Conservation (phyloP, 2,888 invertebrate genomes). For the Azorinus chamasolen region DNA sequence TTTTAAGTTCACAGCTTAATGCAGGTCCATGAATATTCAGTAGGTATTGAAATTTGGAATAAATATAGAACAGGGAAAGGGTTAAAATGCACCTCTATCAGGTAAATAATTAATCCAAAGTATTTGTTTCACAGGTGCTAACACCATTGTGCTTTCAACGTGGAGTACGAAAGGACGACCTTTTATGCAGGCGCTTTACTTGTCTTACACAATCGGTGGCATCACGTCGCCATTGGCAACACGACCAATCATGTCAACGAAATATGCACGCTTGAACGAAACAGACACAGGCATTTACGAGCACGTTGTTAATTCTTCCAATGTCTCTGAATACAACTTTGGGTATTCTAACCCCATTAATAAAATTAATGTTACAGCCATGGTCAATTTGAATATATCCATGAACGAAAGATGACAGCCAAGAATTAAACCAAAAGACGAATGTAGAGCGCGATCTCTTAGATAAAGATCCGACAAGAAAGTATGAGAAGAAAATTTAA, state of each 20-base stretch:
- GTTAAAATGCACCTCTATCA: too few relatives aligned
- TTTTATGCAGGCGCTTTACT: slow-evolving; percentile 55
- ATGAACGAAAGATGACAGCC: too few relatives aligned
- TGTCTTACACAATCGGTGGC: slow-evolving; percentile 50
- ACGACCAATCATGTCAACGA: slow-evolving; percentile 46
- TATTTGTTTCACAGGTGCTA: slow-evolving; percentile 38
- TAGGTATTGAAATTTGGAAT: too few relatives aligned
- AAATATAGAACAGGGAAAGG: too few relatives aligned
- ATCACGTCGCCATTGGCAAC: slow-evolving; percentile 50
- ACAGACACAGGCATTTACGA: neutral
- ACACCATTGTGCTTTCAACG: slow-evolving; percentile 52
- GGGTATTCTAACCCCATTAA: too few relatives aligned
- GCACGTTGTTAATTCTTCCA: neutral
- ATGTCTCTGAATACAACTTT: too few relatives aligned
- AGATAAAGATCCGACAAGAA: neutral
- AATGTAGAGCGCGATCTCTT: neutral
- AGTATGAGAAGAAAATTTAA: neutral
- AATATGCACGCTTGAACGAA: neutral
- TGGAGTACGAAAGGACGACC: slow-evolving; percentile 49
- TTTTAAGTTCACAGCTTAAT: too few relatives aligned
- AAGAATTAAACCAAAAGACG: neutral
- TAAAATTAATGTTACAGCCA: too few relatives aligned
- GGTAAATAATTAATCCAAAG: too few relatives aligned
- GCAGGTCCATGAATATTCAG: too few relatives aligned
- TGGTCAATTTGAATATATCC: too few relatives aligned